phyloP scores from a whole-genome alignment of 2,797 vertebrate genomes.

The Centropyge bicolor region DNA sequence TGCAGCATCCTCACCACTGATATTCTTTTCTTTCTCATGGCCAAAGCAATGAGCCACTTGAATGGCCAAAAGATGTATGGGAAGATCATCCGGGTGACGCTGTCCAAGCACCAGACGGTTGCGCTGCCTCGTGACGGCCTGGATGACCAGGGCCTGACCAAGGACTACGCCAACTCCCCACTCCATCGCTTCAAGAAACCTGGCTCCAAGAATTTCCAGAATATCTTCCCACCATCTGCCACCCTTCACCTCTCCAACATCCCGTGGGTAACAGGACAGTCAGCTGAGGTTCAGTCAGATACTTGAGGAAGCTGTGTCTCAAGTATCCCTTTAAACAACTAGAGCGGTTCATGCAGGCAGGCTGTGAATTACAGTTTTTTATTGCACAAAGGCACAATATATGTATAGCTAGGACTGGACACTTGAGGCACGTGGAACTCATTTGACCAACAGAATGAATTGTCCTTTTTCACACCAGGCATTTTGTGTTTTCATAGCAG shows the following conservation, averaged over 20 bases:
- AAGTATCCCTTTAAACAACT: background rate
- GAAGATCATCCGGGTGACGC: constrained; percentile 96
- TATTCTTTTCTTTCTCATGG: constrained; percentile 7
- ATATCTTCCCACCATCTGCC: constrained; percentile 97
- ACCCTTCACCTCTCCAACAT: constrained; percentile 98
- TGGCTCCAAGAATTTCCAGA: constrained; percentile 98
- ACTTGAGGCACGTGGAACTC: too few species aligned
- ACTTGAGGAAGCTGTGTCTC: background rate
- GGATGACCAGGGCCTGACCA: constrained; percentile 97
- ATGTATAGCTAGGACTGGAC: too few species aligned
- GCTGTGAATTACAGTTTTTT: background rate
- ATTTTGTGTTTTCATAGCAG: background rate
- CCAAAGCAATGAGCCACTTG: constrained; percentile 96
- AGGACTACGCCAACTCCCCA: constrained; percentile 97
- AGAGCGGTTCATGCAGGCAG: background rate
- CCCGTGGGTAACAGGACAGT: constrained; percentile 88
- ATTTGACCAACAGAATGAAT: background rate
- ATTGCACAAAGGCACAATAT: too few species aligned
- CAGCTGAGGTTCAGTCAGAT: background rate
- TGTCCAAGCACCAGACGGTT: constrained; percentile 97
- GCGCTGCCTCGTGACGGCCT: constrained; percentile 96
- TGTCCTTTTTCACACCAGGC: too few species aligned
- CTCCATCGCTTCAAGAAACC: constrained; percentile 98
- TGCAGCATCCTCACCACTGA: background rate
- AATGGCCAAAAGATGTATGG: constrained; percentile 99